Base-by-base conservation (phyloP, 1,140 invertebrate species). In the Lucilia sericata region DNA sequence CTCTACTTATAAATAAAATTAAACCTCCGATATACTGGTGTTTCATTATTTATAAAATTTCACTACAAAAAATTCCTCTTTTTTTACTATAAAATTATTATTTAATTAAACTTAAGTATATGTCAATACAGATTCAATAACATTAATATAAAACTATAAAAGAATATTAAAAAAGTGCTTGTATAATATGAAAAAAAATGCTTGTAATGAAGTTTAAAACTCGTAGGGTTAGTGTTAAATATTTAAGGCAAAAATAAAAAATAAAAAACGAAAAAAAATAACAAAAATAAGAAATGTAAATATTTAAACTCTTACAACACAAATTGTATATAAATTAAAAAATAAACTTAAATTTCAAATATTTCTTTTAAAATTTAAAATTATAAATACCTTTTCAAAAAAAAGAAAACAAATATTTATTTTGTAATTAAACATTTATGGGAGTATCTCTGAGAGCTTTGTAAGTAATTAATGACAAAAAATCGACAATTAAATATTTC, bases 141-240 rank as follows among this genome's bases (percentile, higher is more conserved):
- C 42, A 76, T 55, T 25, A 21, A 13, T n/a, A 7, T 14, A 51
- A 76, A 76, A 34, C 25, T 83, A 74, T 55, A 76, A 34, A 83
- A 76, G 5, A 14, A 36, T 34, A 55, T 21, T 49, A 75, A 76
- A 76, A 36, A 51, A 49, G 78, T 49, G 49, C 49, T 82, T 19
- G 75, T 55, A 83, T 49, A 74, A 49, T 14, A 65, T 75, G n/a
- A n/a, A 60, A 84, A 34, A 30, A 84, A 55, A 65, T 49, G 83
- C 83, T 81, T 80, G 42, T 34, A 76, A 30, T 4, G 47, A 34
- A 82, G 36, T 84, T 82, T 74, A 81, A 84, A 81, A 84, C 83
- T 84, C 83, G 83, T 84, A 84, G 83, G 76, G 83, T 84, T 84
- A 84, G 83, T 84, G 83, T 36, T 84, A 84, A 65, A 42, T 74